Evolutionary conservation across 1,140 invertebrate species (phyloP), one percentile per base, ranked within the genome.

Genomic region (Scaptomyza graminum): DNA sequence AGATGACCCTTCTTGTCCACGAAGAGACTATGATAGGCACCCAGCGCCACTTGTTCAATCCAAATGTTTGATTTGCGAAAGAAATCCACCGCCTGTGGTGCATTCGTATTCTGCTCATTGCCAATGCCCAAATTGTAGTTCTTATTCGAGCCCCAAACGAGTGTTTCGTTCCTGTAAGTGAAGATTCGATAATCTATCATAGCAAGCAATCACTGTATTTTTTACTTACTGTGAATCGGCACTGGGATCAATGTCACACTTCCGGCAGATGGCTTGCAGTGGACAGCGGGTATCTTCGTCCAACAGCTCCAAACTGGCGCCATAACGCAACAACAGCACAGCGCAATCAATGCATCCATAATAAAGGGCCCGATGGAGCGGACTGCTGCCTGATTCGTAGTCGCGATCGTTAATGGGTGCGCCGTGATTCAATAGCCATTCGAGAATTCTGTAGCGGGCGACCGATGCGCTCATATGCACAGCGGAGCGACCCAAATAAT

Each of bases 101-200:
- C 64, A 43, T 75, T 61, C 7, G 76, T 76, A 12, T 70, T 74
- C 34, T 88, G 77, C 31, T 85, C 79, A 41, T 88, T 83, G 47
- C 77, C 91, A 57, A 91, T 76, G 49, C 95, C 95, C 12, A 96
- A 91, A 61, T 94, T 95, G 77, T 94, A 95, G 87, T 96, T 96
- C 22, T 93, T 92, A 82, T 96, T 96, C n/a, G 93, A 93, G 12
- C 95, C 95, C 95, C 95, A 96, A 5, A 94, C 93, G 79, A 94
- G 94, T 0, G 93, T 79, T 91, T 94, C 94, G 66, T 90, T 90
- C 5, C 77, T 90, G 13, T 1, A 41, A 1, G 1, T 50, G 9
- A 28, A 12, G 22, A 25, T 25, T 25, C 5, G 5, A 2, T 25
- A 25, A 25, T 25, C 2, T 25, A 3, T 5, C 7, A 31, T 31